A percentile compares a stretch with the other conserved stretches of the same genome.
Evolutionary conservation across 2,888 invertebrate genomes (phyloP).

Genomic region (Polyommatus iphigenia): DNA sequence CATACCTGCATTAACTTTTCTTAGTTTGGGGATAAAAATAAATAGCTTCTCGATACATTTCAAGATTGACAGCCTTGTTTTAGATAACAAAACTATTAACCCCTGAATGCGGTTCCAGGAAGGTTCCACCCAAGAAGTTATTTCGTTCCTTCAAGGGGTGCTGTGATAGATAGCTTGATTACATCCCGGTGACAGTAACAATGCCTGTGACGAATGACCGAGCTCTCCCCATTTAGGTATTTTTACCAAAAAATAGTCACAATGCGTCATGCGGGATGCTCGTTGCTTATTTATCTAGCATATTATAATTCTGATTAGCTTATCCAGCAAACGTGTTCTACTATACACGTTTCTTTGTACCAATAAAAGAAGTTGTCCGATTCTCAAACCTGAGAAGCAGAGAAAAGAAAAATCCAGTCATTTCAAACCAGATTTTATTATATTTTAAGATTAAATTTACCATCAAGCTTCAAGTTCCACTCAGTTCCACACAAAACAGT

Average conservation of each 20-base stretch:
- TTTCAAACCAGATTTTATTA: too few species aligned
- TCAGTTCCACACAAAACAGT: too few species aligned
- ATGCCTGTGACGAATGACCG: slow-evolving; percentile 64
- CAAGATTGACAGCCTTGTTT: slow-evolving; percentile 14
- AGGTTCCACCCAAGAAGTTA: slow-evolving; percentile 8
- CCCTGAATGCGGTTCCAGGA: background rate
- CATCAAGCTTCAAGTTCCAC: too few species aligned
- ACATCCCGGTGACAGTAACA: slow-evolving; percentile 60
- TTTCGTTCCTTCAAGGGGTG: slow-evolving; percentile 20
- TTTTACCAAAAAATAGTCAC: background rate
- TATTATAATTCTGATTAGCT: background rate
- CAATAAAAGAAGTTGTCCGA: too few species aligned
- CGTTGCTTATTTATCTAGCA: background rate
- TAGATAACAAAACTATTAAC: slow-evolving; percentile 14
- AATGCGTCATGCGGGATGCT: background rate
- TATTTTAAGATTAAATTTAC: too few species aligned
- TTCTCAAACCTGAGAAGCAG: too few species aligned
- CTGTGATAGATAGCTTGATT: slow-evolving; percentile 69
- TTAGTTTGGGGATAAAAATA: background rate
- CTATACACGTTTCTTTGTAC: too few species aligned
- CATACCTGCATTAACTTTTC: background rate
- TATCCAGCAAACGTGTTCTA: too few species aligned
- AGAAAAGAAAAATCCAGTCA: too few species aligned
- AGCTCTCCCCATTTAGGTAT: slow-evolving; percentile 43
- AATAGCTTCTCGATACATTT: background rate